A percentile compares a stretch with the other conserved stretches of the same genome.
Evolutionary conservation across 2,113 vertebrate genomes (phyloP).

Genomic region (Ranitomeya variabilis): DNA sequence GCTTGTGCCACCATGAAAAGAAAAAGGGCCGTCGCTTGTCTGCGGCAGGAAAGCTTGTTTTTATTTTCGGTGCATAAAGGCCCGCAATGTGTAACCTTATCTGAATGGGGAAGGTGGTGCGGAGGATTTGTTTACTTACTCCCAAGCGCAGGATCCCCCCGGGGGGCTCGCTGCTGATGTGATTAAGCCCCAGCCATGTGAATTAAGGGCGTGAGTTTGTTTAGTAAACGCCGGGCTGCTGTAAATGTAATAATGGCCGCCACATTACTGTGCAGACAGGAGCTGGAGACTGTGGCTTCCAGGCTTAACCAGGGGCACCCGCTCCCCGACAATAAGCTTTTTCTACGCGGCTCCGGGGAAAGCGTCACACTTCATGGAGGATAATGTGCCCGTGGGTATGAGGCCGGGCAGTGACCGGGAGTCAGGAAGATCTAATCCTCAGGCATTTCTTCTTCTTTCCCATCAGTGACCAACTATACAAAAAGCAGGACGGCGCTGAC

Average conservation of each 20-base stretch:
- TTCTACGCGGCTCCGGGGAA: constrained; percentile 1
- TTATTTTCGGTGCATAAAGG: constrained; percentile 22
- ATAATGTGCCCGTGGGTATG: neutral
- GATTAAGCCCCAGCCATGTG: constrained; percentile 17
- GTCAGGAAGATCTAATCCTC: neutral
- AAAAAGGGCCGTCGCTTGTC: neutral
- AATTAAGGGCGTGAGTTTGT: constrained; percentile 35
- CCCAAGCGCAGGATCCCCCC: neutral
- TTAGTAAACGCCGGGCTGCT: constrained; percentile 14
- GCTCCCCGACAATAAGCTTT: neutral
- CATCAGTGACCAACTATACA: neutral
- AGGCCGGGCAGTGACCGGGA: neutral
- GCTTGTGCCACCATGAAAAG: neutral
- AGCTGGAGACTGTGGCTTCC: constrained; percentile 44
- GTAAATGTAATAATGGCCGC: constrained; percentile 44
- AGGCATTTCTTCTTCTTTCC: neutral
- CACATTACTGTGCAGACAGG: constrained; percentile 35
- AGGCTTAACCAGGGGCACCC: constrained; percentile 5
- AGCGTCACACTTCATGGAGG: neutral
- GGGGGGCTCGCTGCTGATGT: constrained; percentile 11
- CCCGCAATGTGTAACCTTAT: constrained; percentile 23
- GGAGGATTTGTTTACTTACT: constrained; percentile 33
- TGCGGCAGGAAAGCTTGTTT: constrained; percentile 1
- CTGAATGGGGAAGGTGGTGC: neutral
- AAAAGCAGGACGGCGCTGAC: neutral